Evolutionary conservation across 2,888 invertebrate species (phyloP).

Genomic region (Drosophila borealis): DNA sequence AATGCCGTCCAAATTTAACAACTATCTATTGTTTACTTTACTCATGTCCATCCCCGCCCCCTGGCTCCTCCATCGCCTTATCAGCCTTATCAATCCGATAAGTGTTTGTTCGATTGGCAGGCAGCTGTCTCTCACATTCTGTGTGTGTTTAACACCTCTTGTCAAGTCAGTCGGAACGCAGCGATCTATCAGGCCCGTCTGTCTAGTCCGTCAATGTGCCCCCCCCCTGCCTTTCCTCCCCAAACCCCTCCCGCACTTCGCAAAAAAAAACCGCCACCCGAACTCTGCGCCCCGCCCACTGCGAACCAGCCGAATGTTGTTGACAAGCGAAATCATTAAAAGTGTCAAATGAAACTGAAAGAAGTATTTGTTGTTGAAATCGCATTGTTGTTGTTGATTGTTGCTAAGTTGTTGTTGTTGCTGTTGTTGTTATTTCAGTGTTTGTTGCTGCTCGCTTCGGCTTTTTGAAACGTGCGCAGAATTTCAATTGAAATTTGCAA

Average conservation of each 20-base stretch:
- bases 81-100: slow-evolving; percentile 23
- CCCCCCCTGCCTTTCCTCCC: slow-evolving; percentile 11
- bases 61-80: not conserved
- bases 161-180: slow-evolving; percentile 56
- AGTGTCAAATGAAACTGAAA: slow-evolving; percentile 72
- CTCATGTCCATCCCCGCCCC: not conserved
- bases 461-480: slow-evolving; percentile 61
- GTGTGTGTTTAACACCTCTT: slow-evolving; percentile 50
- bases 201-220: slow-evolving; percentile 32
- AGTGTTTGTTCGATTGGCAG: slow-evolving; percentile 28
- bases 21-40: slow-evolving; percentile 4
- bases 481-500: slow-evolving; percentile 78
- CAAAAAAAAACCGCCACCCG: too few relatives aligned
- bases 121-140: slow-evolving; percentile 44
- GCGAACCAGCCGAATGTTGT: slow-evolving; percentile 47
- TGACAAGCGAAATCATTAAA: slow-evolving; percentile 79
- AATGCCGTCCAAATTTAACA: not conserved
- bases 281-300: not conserved
- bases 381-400: slow-evolving; percentile 19
- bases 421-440: slow-evolving; percentile 3
- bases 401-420: slow-evolving; percentile 12
- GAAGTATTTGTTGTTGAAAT: slow-evolving; percentile 52
- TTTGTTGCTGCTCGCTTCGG: slow-evolving; percentile 14
- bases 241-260: not conserved
- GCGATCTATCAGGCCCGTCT: slow-evolving; percentile 60